Evolutionary conservation across 2,113 vertebrate species (phyloP), one percentile per base, ranked within the genome.

Genomic region (Eurystomus gularis): DNA sequence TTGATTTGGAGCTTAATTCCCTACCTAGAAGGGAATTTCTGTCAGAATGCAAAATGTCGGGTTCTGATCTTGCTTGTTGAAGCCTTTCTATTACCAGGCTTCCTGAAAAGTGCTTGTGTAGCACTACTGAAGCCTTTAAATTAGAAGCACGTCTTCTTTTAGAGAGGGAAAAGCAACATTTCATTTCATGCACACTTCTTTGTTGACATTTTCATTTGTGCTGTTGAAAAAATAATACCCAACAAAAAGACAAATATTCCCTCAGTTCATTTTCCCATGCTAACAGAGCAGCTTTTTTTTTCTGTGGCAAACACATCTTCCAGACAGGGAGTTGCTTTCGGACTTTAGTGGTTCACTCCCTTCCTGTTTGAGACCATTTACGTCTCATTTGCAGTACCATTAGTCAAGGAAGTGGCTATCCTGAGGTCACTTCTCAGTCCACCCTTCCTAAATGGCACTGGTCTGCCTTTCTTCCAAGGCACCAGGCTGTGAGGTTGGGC

Each of bases 281-380:
- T 94, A 91, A 94, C 91, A 97, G 78, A 95, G 92, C 33, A 57
- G 85, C 44, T 88, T 85, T 91, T 96, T 91, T 84, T 94, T 64
- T 20, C 91, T 73, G 54, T 55, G 55, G 95, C 60, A 93, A 94
- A 72, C 87, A 89, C 62, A 96, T 86, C 94, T 97, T 95, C 92
- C 93, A 95, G 95, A 96, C 91, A 95, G 91, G 93, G 94, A 97
- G 91, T 90, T 96, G 81, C 93, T 96, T 86, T 96, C 3, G 85
- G 88, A 91, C 92, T 95, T 94, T 8, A 90, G 90, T 7, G 92
- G 93, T 94, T 97, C 60, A 90, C 95, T 97, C 97, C 91, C 93
- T 97, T 96, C 96, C 96, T 97, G 94, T 96, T 91, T 75, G 81
- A 97, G 89, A 93, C 86, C 95, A 91, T 94, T 95, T 94, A 92